Base-by-base conservation (phyloP, 2,888 invertebrate genomes). In the Eupelmus urozonus region DNA sequence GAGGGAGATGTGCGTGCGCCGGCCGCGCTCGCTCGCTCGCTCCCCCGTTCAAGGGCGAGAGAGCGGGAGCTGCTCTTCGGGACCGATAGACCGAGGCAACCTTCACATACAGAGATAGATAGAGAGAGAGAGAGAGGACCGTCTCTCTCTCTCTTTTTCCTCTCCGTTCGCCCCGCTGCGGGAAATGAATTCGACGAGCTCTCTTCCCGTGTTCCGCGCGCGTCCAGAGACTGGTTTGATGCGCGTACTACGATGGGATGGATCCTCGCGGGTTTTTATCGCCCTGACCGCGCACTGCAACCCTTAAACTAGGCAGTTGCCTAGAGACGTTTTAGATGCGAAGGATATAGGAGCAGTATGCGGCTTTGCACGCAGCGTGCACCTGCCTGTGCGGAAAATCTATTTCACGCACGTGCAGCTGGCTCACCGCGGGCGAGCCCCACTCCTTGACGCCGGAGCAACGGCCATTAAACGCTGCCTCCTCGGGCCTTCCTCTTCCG, bases 1-100 rank as follows among this genome's bases (percentile, higher is more conserved):
- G 23, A 42, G 49, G 34, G 18, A 16, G 1, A 60, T 60, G 18
- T 42, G 34, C n/a, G n/a, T 42, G 0, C 16, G 7, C 16, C 2
- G 29, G 25, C 25, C 20, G 51, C 57, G 59, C 81, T 83, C 82
- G 84, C 83, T 84, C 82, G 82, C 85, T 84, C 81, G 82, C 83
- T 82, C 86, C 86, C 86, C 83, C 86, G 85, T 87, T 88, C 87
- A 87, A 88, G 88, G 88, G 87, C 88, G 87, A 85, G 82, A 85
- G 83, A 85, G 82, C 85, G 83, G 84, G 83, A 84, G 81, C 82
- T 81, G 16, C 51, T 62, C 78, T 23, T 62, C 45, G 45, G 60
- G 25, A 45, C 51, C 63, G 69, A 63, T 53, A 65, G 65, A 76
- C 57, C 80, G 73, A 78, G 71, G 27, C 70, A 40, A 51, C 42